A percentile compares a stretch with the other conserved stretches of the same genome.
phyloP scores from a whole-genome alignment of 2,888 invertebrate species.

The Strigamia maritima region DNA sequence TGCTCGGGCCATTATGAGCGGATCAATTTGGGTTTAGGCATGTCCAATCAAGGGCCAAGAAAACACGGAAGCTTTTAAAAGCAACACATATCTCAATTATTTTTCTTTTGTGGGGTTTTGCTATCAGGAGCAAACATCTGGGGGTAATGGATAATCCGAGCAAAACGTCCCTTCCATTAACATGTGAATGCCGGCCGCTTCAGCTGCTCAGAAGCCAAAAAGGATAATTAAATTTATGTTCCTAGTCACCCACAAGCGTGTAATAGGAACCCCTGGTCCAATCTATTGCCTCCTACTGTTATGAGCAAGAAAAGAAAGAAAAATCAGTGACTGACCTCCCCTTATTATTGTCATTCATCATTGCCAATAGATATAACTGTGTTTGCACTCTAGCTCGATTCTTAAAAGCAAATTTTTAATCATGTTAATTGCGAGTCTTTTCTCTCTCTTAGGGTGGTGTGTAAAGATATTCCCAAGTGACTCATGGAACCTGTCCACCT shows the following conservation, averaged over 20 bases:
- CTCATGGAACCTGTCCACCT: background rate
- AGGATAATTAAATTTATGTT: constrained; percentile 15
- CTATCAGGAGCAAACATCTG: constrained; percentile 2
- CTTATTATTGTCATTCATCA: background rate
- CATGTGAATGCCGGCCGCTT: constrained; percentile 9
- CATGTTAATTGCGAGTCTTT: background rate
- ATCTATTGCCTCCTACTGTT: constrained; percentile 10
- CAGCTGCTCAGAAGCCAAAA: constrained; percentile 8
- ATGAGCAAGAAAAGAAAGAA: constrained; percentile 2
- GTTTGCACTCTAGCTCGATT: background rate
- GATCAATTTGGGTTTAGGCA: constrained; percentile 7
- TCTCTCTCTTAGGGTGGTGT: background rate
- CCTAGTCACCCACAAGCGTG: constrained; percentile 15
- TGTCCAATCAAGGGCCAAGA: constrained; percentile 8
- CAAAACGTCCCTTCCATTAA: constrained; percentile 15
- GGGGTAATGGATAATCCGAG: constrained; percentile 7
- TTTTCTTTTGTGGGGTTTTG: background rate
- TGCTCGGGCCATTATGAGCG: background rate
- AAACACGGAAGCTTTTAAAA: constrained; percentile 10
- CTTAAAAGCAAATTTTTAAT: constrained; percentile 9
- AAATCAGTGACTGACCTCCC: background rate
- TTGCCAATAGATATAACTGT: background rate
- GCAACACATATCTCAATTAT: constrained; percentile 15
- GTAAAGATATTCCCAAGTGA: constrained; percentile 2
- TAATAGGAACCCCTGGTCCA: constrained; percentile 2